These are phyloP conservation scores for Heptranchias perlo DNA, from an alignment of 2,113 vertebrate genomes.

Conservation along the genomic window DNA sequence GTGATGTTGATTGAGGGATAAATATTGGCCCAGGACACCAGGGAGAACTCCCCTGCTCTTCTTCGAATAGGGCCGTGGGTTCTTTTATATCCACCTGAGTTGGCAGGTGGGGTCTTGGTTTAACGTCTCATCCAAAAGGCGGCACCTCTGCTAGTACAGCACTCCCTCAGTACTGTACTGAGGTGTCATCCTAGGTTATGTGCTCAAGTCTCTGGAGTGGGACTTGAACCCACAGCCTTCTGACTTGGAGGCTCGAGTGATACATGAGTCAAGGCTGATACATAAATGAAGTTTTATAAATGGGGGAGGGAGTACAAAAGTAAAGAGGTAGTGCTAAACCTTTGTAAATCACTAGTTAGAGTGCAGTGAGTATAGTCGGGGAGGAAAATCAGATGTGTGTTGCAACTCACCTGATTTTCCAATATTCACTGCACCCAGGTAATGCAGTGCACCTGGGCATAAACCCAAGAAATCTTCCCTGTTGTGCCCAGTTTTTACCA, in stretches of 20 bases:
- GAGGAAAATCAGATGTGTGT: not conserved
- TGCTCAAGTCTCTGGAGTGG: not conserved
- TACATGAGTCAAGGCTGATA: not conserved
- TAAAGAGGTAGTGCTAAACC: not conserved
- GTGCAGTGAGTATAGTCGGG: not conserved
- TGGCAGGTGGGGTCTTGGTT: not conserved
- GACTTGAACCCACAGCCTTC: not conserved
- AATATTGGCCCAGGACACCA: not conserved
- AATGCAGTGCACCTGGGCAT: not conserved
- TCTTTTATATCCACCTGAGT: not conserved
- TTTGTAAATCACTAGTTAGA: not conserved
- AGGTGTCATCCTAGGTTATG: not conserved
- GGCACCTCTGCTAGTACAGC: not conserved
- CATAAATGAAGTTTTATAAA: not conserved
- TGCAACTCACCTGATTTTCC: not conserved
- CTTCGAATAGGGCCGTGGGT: not conserved
- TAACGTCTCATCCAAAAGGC: not conserved
- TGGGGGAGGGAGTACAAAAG: not conserved
- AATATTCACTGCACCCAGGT: not conserved
- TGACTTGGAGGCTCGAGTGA: not conserved
- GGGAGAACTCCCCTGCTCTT: not conserved
- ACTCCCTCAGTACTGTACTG: not conserved
- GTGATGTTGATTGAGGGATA: no score
- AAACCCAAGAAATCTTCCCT: not conserved
- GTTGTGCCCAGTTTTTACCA: not conserved